phyloP scores from a whole-genome alignment of 2,797 vertebrate species.

The Dendrocincla tyrannina region DNA sequence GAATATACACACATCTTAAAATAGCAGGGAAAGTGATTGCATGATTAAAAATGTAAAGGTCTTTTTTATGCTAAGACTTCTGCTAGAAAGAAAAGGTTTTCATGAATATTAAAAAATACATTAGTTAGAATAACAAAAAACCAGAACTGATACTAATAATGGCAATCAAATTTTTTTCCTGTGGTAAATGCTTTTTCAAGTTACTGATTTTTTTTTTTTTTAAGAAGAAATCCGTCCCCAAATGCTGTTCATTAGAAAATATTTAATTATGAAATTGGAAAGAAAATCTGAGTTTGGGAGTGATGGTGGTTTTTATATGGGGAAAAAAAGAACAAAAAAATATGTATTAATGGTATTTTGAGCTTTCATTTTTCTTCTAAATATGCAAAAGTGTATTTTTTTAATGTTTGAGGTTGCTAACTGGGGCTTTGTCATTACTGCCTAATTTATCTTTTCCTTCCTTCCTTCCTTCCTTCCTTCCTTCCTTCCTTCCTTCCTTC shows the following conservation, averaged over 20 bases:
- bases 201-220: background rate
- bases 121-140: background rate
- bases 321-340: background rate
- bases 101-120: background rate
- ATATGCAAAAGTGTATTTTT: background rate
- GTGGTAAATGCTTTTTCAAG: background rate
- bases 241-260: background rate
- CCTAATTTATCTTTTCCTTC: background rate
- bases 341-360: background rate
- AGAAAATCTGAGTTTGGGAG: background rate
- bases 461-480: background rate
- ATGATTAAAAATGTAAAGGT: conserved; percentile 2
- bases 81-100: background rate
- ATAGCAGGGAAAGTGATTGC: background rate
- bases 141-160: background rate
- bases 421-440: background rate
- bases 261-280: background rate
- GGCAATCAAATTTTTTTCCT: background rate
- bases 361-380: background rate
- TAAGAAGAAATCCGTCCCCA: background rate
- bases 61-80: background rate
- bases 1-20: background rate
- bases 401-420: background rate
- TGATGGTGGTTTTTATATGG: accelerated
- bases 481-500: background rate